Conservation (phyloP, 2,888 invertebrate species). For the Agrochola macilenta region DNA sequence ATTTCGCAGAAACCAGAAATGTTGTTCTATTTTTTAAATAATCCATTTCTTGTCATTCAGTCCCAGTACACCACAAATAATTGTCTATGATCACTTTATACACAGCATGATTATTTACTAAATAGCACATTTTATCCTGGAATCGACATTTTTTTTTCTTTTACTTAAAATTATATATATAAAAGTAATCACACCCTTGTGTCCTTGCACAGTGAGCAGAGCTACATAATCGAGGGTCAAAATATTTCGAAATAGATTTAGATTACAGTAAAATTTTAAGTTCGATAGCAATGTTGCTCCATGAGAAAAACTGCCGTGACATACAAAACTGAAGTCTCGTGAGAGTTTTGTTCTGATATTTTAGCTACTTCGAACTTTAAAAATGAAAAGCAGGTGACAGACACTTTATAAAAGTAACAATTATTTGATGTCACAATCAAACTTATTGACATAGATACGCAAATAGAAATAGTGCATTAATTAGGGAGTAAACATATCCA, state of each 20-base stretch:
- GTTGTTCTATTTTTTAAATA: slow-evolving; percentile 36
- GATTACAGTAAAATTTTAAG: background rate
- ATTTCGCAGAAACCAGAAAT: background rate
- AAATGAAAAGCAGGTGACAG: background rate
- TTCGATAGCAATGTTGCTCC: background rate
- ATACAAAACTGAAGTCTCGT: background rate
- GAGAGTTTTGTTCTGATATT: background rate
- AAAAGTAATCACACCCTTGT: slow-evolving; percentile 44
- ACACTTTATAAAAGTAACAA: background rate
- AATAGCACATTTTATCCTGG: slow-evolving; percentile 32
- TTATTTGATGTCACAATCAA: background rate
- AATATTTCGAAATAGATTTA: background rate
- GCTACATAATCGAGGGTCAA: slow-evolving; percentile 21
- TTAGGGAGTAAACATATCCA: background rate
- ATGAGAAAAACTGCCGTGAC: background rate
- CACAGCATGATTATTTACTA: slow-evolving; percentile 36
- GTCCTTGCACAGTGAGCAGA: slow-evolving; percentile 33
- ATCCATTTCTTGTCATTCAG: background rate
- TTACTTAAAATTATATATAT: slow-evolving; percentile 15
- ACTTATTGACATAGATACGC: background rate
- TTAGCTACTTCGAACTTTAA: background rate
- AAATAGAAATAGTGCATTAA: too few species aligned
- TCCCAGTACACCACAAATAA: background rate
- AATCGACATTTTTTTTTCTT: background rate
- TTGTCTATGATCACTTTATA: slow-evolving; percentile 14